A percentile compares a stretch with the other conserved stretches of the same genome.
Evolutionary conservation across 2,797 vertebrate genomes (phyloP).

Genomic region (Thamnophis elegans): DNA sequence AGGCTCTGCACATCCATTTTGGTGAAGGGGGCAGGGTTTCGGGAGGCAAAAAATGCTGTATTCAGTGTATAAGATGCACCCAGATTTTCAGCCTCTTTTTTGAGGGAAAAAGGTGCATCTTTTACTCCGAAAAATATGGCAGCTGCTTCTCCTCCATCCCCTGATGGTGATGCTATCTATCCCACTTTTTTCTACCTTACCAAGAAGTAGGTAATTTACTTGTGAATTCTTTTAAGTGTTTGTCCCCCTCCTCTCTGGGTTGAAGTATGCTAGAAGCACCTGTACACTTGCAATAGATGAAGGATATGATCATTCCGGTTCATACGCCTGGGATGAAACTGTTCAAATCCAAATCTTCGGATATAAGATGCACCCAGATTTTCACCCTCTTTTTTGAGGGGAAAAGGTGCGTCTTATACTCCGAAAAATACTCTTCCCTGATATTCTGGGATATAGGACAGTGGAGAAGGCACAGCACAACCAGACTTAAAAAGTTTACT

Average conservation of each 20-base stretch:
- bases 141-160: slow-evolving; percentile 51
- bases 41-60: no score
- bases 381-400: no score
- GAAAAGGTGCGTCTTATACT: no score
- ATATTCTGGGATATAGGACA: not conserved
- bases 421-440: not conserved
- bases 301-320: not conserved
- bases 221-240: not conserved
- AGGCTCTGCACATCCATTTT: no score
- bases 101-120: no score
- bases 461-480: not conserved
- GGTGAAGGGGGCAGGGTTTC: no score
- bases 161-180: no score
- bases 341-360: not conserved
- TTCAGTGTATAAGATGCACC: no score
- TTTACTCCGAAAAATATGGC: slow-evolving; percentile 18
- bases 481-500: not conserved
- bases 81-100: no score
- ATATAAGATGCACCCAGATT: no score
- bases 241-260: not conserved
- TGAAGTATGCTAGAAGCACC: not conserved
- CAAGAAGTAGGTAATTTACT: not conserved
- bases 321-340: not conserved
- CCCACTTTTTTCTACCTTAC: no score
- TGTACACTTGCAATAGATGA: not conserved